phyloP scores from a whole-genome alignment of 2,888 invertebrate genomes.

The Hemaris fuciformis region DNA sequence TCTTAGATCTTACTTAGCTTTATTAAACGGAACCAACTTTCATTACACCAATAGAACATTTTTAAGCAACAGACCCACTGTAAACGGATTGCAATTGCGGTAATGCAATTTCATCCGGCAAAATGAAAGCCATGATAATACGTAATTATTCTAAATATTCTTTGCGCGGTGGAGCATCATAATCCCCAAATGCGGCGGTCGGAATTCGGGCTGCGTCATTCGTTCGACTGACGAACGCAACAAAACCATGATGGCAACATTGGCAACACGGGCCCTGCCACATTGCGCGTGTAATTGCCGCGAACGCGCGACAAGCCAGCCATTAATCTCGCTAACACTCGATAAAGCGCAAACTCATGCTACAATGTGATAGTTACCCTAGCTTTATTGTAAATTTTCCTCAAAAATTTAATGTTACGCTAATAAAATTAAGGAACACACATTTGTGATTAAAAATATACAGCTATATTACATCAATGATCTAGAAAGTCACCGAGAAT shows the following conservation, averaged over 20 bases:
- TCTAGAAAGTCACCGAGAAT: too few species aligned
- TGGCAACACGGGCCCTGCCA: conserved; percentile 44
- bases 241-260: conserved; percentile 50
- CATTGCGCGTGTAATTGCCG: conserved; percentile 79
- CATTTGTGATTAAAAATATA: too few species aligned
- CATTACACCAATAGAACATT: too few species aligned
- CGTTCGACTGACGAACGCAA: conserved; percentile 48
- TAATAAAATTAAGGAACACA: background rate
- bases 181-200: conserved; percentile 28
- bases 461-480: too few species aligned
- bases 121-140: background rate
- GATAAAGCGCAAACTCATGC: conserved; percentile 78
- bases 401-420: conserved; percentile 11
- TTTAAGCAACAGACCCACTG: background rate
- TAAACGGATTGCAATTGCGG: background rate
- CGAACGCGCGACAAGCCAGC: conserved; percentile 60
- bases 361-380: conserved; percentile 61
- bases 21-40: too few species aligned
- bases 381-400: conserved; percentile 17
- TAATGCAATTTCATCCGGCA: background rate
- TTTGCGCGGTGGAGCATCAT: conserved; percentile 26
- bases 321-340: conserved; percentile 78
- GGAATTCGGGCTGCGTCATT: conserved; percentile 36
- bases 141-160: background rate
- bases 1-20: too few species aligned